phyloP scores from a whole-genome alignment of 1,140 invertebrate genomes.

The Plutomurus gul region DNA sequence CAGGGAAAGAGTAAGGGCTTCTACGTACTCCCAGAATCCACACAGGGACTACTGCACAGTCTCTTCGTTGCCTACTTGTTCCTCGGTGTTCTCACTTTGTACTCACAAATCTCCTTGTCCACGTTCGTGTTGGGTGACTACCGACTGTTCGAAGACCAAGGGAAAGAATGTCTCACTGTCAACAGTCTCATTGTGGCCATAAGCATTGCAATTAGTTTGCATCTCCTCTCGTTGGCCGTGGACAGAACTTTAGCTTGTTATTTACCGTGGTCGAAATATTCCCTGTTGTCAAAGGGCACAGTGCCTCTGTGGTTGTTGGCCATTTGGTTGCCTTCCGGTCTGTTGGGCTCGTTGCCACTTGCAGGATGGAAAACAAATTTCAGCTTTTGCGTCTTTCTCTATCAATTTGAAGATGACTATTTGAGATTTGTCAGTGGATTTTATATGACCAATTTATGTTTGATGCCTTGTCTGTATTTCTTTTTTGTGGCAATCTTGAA shows the following conservation, averaged over 20 bases:
- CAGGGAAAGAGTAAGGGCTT: conserved; percentile 31
- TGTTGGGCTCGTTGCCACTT: conserved; percentile 45
- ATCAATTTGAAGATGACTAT: conserved; percentile 52
- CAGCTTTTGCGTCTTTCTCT: conserved; percentile 51
- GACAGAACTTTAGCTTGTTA: conserved; percentile 48
- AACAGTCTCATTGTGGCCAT: conserved; percentile 47
- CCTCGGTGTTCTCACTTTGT: conserved; percentile 49
- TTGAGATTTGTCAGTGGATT: conserved; percentile 49
- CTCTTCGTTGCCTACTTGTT: conserved; percentile 46
- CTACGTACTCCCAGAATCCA: conserved; percentile 46
- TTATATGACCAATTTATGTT: conserved; percentile 35
- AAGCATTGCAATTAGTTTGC: conserved; percentile 40
- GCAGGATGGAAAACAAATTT: conserved; percentile 49
- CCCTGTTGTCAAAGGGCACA: conserved; percentile 43
- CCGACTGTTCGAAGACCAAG: conserved; percentile 50
- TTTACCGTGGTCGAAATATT: conserved; percentile 46
- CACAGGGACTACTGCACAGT: conserved; percentile 49
- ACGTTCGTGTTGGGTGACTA: conserved; percentile 47
- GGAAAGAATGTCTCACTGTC: conserved; percentile 47
- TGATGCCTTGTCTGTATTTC: conserved; percentile 43
- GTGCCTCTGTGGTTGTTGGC: conserved; percentile 51
- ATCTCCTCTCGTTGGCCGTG: conserved; percentile 46
- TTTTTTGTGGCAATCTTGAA: conserved; percentile 39
- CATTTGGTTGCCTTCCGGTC: conserved; percentile 46
- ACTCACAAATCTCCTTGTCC: conserved; percentile 49